phyloP scores from a whole-genome alignment of 2,888 invertebrate species.

The Mellilla xanthometata region DNA sequence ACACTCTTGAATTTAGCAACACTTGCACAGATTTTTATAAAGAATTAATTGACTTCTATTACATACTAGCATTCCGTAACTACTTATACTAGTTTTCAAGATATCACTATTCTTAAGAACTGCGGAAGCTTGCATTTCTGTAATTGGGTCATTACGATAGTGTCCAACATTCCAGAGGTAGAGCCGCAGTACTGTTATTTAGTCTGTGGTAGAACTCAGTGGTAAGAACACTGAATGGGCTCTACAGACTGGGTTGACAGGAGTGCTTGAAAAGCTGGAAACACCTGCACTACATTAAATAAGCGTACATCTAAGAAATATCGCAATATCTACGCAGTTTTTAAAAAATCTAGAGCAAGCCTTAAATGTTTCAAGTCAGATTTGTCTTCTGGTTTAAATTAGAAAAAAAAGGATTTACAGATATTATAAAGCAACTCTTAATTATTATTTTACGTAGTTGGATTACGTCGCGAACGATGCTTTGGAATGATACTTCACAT shows the following conservation, averaged over 20 bases:
- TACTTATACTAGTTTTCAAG: no score
- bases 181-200: no score
- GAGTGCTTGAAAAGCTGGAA: constrained; percentile 9
- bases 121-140: neutral
- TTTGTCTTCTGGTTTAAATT: no score
- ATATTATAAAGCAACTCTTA: no score
- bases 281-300: neutral
- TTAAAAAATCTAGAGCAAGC: no score
- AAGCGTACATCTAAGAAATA: no score
- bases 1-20: constrained; percentile 1
- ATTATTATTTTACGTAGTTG: no score
- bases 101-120: neutral
- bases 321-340: no score
- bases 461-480: neutral
- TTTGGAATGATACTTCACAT: constrained; percentile 26
- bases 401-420: no score
- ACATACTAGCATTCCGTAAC: neutral
- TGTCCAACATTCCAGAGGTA: neutral
- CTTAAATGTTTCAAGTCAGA: no score
- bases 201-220: neutral
- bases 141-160: constrained; percentile 12
- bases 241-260: constrained; percentile 5
- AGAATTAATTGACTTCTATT: neutral
- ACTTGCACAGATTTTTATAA: neutral
- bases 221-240: constrained; percentile 11